These are phyloP conservation scores for Odocoileus virginianus DNA, from an alignment of 2,113 vertebrate genomes.

Conservation along the genomic window DNA sequence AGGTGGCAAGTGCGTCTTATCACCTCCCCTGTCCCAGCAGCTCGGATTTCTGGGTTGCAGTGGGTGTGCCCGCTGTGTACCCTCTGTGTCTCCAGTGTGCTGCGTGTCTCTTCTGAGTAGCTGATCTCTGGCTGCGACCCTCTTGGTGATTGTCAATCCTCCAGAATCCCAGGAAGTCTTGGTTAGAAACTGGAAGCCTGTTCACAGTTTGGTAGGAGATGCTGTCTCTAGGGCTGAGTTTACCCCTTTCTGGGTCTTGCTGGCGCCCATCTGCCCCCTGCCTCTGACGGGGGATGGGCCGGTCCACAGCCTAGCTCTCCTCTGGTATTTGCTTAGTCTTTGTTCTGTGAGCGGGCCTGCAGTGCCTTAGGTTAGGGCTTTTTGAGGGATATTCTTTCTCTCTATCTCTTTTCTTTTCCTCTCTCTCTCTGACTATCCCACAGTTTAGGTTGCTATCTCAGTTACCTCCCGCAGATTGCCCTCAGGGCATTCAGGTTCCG, in stretches of 20 bases:
- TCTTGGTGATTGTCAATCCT: neutral
- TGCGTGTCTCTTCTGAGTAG: neutral
- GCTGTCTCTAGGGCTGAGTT: neutral
- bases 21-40: too few relatives aligned
- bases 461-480: neutral
- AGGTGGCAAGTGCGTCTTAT: neutral
- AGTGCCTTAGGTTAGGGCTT: neutral
- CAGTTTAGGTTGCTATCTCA: neutral
- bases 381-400: neutral
- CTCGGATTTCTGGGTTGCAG: neutral
- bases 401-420: too few relatives aligned
- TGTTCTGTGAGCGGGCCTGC: neutral
- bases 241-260: neutral
- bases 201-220: neutral
- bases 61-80: fast-evolving
- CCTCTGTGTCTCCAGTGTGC: neutral
- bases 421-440: neutral
- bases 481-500: neutral
- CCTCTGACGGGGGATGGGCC: neutral
- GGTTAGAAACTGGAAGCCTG: neutral
- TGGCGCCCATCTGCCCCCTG: neutral
- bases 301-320: neutral
- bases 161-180: neutral
- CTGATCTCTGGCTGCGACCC: neutral
- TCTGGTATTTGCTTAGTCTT: neutral